Evolutionary conservation across 2,113 vertebrate species (phyloP), one percentile per base, ranked within the genome.

Genomic region (Collichthys lucidus): DNA sequence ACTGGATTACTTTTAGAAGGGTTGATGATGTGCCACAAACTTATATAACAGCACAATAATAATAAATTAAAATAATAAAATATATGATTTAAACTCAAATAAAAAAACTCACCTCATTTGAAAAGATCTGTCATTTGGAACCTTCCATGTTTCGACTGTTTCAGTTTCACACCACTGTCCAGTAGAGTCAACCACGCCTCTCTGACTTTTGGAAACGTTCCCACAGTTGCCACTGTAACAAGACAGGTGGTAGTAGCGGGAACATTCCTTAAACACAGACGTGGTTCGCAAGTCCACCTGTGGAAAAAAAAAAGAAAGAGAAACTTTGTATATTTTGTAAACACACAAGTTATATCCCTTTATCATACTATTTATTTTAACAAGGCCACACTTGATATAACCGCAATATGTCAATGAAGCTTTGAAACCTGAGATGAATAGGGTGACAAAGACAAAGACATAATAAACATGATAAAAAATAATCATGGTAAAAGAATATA

Each of bases 81-180:
- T 8, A 19, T 46, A 5, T 26, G 8, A 42, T 20, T 4, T 3
- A 11, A 15, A 6, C 14, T 11, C 2, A 53, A 60, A 47, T 8
- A 19, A 19, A 49, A 49, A 49, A n/a, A 0, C 89, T 75, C 77
- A 93, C 94, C 24, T 49, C 4, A 89, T 3, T 24, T 89, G 4
- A 74, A 94, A 93, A 16, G 93, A 94, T 73, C 66, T 89, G 80
- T 94, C 69, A 19, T 24, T 91, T 0, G 3, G 2, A 31, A 95
- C 10, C 0, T 1, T 52, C 50, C 66, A 88, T 0, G 56, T 92
- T 0, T 26, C 12, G 11, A 93, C 9, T 0, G 61, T 90, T 75
- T 94, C 94, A 1, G 74, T 80, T 77, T 94, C 91, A 86, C 92
- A 94, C 93, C 94, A 95, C 2, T 26, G 49, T 0, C 0, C 11